These are phyloP conservation scores for Hypomecis atomaria DNA, from an alignment of 2,888 invertebrate species.

Conservation along the genomic window DNA sequence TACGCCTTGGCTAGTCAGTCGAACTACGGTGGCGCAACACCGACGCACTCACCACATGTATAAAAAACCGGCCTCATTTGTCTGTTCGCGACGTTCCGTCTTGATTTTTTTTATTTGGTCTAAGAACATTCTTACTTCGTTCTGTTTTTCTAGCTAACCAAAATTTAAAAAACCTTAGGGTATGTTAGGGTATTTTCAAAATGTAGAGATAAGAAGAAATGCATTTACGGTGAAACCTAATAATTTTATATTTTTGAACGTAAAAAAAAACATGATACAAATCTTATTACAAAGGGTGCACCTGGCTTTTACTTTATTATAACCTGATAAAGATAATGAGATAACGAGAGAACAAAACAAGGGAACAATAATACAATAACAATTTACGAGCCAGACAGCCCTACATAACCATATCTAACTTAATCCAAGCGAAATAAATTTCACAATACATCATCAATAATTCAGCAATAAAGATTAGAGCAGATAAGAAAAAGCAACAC, in stretches of 20 bases:
- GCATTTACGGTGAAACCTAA: neutral
- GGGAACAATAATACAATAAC: neutral
- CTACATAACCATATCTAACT: constrained; percentile 11
- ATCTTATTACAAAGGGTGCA: neutral
- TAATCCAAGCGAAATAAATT: constrained; percentile 2
- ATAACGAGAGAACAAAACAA: constrained; percentile 9
- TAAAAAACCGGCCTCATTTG: too few relatives aligned
- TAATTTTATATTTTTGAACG: too few relatives aligned
- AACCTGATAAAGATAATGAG: constrained; percentile 4
- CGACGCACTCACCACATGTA: too few relatives aligned
- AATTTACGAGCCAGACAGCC: constrained; percentile 7
- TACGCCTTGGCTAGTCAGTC: too few relatives aligned
- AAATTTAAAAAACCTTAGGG: too few relatives aligned
- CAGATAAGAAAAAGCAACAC: constrained; percentile 9
- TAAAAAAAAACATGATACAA: neutral
- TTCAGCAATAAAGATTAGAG: constrained; percentile 18
- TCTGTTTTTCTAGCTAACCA: too few relatives aligned
- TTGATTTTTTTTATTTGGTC: too few relatives aligned
- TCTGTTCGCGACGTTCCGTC: too few relatives aligned
- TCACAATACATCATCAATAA: constrained; percentile 14
- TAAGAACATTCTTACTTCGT: too few relatives aligned
- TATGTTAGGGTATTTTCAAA: too few relatives aligned
- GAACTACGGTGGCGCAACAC: too few relatives aligned
- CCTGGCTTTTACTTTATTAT: neutral
- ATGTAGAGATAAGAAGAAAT: neutral